phyloP scores from a whole-genome alignment of 2,797 vertebrate genomes.

The Discoglossus pictus region DNA sequence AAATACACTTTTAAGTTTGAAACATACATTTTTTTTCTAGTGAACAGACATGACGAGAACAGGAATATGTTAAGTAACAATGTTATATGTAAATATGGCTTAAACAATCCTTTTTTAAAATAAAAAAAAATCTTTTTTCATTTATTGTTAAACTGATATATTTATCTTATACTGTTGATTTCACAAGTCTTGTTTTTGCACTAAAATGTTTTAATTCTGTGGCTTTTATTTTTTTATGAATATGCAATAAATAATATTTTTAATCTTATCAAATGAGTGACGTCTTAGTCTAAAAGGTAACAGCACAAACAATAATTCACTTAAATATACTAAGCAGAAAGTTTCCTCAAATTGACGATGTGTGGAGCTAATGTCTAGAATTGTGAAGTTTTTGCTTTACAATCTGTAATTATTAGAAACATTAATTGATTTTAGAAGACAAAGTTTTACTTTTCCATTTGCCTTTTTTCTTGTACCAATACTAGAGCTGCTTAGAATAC shows the following conservation, averaged over 20 bases:
- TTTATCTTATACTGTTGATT: constrained; percentile 60
- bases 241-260: constrained; percentile 28
- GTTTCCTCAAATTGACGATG: too few species aligned
- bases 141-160: constrained; percentile 58
- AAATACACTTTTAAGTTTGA: constrained; percentile 56
- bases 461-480: too few species aligned
- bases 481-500: too few species aligned
- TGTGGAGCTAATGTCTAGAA: too few species aligned
- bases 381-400: too few species aligned
- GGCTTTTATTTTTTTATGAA: constrained; percentile 54
- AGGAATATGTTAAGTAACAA: constrained; percentile 55
- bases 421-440: too few species aligned
- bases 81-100: constrained; percentile 76
- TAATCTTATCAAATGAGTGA: too few species aligned
- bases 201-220: constrained; percentile 59
- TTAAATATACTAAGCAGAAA: too few species aligned
- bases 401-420: too few species aligned
- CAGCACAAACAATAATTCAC: too few species aligned
- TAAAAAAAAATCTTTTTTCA: constrained; percentile 65
- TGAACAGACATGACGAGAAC: constrained; percentile 47
- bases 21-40: constrained; percentile 56
- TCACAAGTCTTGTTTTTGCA: constrained; percentile 58
- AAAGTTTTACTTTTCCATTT: too few species aligned
- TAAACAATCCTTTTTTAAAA: constrained; percentile 71
- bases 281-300: too few species aligned